phyloP scores from a whole-genome alignment of 2,888 invertebrate genomes.

The Cerastis rubricosa region DNA sequence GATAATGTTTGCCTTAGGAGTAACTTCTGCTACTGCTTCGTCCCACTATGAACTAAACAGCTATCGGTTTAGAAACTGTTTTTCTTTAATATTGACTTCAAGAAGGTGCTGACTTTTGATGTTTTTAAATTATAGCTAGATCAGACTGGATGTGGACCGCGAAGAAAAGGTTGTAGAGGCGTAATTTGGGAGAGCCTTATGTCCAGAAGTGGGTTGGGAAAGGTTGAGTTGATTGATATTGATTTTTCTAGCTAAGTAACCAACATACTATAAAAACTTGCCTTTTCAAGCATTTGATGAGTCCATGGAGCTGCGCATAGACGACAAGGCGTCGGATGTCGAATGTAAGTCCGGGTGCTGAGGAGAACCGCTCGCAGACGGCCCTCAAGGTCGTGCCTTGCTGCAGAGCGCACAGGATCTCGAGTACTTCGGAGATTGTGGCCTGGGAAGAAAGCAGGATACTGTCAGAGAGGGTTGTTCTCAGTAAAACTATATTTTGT shows the following conservation, averaged over 20 bases:
- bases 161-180: not conserved
- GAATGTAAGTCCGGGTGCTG: conserved; percentile 71
- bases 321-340: conserved; percentile 90
- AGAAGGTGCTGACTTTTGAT: too few relatives aligned
- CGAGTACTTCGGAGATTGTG: conserved; percentile 77
- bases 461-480: not conserved
- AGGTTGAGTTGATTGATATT: not conserved
- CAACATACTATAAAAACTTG: conserved; percentile 56
- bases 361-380: conserved; percentile 82
- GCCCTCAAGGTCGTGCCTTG: conserved; percentile 86
- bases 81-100: too few relatives aligned
- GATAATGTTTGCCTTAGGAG: not conserved
- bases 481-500: not conserved
- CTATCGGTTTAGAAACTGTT: not conserved
- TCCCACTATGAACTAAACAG: not conserved
- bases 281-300: conserved; percentile 91
- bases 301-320: conserved; percentile 91
- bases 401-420: conserved; percentile 83
- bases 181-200: not conserved
- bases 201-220: not conserved
- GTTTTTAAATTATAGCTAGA: too few relatives aligned
- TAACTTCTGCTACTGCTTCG: too few relatives aligned
- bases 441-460: conserved; percentile 69
- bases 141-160: not conserved
- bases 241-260: not conserved